Evolutionary conservation across 2,888 invertebrate species (phyloP), one percentile per base, ranked within the genome.

Genomic region (Oasisia sp.): DNA sequence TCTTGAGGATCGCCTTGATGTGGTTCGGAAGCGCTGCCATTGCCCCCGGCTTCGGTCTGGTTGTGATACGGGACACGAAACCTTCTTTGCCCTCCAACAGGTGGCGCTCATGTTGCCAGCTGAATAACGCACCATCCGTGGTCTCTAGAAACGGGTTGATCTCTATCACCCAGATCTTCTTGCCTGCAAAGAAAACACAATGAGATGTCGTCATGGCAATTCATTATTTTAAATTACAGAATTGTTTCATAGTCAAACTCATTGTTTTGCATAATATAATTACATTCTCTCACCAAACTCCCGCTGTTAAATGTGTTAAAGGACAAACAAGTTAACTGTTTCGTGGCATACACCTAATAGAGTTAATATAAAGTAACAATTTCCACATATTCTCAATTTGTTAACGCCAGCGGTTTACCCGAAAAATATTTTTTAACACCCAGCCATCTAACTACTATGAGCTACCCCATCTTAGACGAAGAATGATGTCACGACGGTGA

Each of bases 121-220:
- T 95, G 58, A 95, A 95, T 91, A 95, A 92, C 11, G 94, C 95
- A 5, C 95, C 94, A 93, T 95, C 95, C 89, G 95, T 95, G 50
- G 95, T 95, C 92, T 94, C 93, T 89, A 95, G 92, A 89, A 94
- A 95, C 27, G 95, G 95, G 92, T 95, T 95, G 45, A 95, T 94
- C 91, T 95, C 95, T 58, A 95, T 95, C 44, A 95, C 95, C 95
- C 95, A 95, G 1, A 95, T 50, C 92, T 94, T 95, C 58, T 93
- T 91, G 32, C 94, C 95, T 95, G 94, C 11, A 94, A 94, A 89
- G 74, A 32, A 58, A 90, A 32, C 32, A 90, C 19, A 90, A 27
- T 8, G 32, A 90, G 27, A 90, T 7, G 3, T 7, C 27, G 19
- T n/a, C 19, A 27, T n/a, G 27, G 27, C 7, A 74, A 74, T 5